Evolutionary conservation across 2,888 invertebrate species (phyloP), one percentile per base, ranked within the genome.

Genomic region (Cyclophora punctaria): DNA sequence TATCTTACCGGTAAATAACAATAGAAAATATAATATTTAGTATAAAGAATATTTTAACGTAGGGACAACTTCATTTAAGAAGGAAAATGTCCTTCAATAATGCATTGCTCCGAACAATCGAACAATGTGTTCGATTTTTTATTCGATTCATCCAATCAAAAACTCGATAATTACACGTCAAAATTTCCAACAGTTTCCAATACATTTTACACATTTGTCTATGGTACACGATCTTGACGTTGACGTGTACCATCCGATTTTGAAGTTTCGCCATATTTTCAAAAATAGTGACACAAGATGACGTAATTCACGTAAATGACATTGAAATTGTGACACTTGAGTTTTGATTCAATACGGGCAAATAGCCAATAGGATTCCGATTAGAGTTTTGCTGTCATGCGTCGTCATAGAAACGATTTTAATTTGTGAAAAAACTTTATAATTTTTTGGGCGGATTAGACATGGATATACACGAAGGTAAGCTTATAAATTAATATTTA

Each of bases 391-490:
- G 74, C 82, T 83, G 83, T 88, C 88, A 88, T 87, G 87, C 75
- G 88, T 88, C 80, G 88, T 82, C 87, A 88, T 88, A 88, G 88
- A 87, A 88, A 88, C 88, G 83, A 20, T 69, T 66, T 70, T 75
- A 74, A 71, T 81, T 83, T 83, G 81, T 68, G 69, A 51, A 57
- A 48, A 53, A 52, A 80, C 81, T 77, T 82, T 84, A 79, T 82
- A 63, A 77, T 77, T 80, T 80, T 83, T 81, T 78, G 78, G 77
- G 75, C 75, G 78, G 80, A 72, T 73, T 73, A 71, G 87, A 83
- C 77, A 88, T 88, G 88, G 88, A 88, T 69, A 78, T 77, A 71
- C 75, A 72, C 65, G 86, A 82, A 74, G 85, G 88, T 88, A 66
- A 83, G 85, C 73, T 62, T 60, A 53, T 48, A 47, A 59, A 63